These are phyloP conservation scores for Lasioglossum zephyrum DNA, from an alignment of 2,888 invertebrate genomes.

Conservation along the genomic window DNA sequence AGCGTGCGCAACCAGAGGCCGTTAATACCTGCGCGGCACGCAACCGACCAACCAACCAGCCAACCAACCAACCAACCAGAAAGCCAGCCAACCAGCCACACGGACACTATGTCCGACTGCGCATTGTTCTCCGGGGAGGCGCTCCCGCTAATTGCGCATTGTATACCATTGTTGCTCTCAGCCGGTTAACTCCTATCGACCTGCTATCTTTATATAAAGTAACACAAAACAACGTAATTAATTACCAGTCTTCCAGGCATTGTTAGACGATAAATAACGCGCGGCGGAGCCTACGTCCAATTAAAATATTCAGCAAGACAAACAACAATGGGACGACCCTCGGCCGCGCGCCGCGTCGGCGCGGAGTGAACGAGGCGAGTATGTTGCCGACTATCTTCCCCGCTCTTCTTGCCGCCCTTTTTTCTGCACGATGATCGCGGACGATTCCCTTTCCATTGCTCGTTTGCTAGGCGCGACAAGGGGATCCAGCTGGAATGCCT, in stretches of 20 bases:
- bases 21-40: slow-evolving; percentile 74
- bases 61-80: slow-evolving; percentile 16
- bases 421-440: slow-evolving; percentile 47
- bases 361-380: slow-evolving; percentile 1
- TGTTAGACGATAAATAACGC: slow-evolving; percentile 84
- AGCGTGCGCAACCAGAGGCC: slow-evolving; percentile 47
- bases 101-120: slow-evolving; percentile 71
- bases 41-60: slow-evolving; percentile 62
- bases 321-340: slow-evolving; percentile 82
- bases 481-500: background rate
- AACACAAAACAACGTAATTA: slow-evolving; percentile 84
- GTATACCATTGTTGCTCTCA: slow-evolving; percentile 81
- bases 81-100: slow-evolving; percentile 42
- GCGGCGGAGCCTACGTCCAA: slow-evolving; percentile 78
- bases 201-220: slow-evolving; percentile 83
- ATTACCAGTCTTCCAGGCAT: slow-evolving; percentile 83
- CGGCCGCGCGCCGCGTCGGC: slow-evolving; percentile 57
- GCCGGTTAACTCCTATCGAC: slow-evolving; percentile 82
- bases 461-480: background rate
- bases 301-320: slow-evolving; percentile 84
- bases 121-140: slow-evolving; percentile 76
- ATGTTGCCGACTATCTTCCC: slow-evolving; percentile 27
- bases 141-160: slow-evolving; percentile 83
- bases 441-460: slow-evolving; percentile 35
- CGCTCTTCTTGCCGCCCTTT: slow-evolving; percentile 53